Base-by-base conservation (phyloP, 2,888 invertebrate genomes). In the Cosmia trapezina region DNA sequence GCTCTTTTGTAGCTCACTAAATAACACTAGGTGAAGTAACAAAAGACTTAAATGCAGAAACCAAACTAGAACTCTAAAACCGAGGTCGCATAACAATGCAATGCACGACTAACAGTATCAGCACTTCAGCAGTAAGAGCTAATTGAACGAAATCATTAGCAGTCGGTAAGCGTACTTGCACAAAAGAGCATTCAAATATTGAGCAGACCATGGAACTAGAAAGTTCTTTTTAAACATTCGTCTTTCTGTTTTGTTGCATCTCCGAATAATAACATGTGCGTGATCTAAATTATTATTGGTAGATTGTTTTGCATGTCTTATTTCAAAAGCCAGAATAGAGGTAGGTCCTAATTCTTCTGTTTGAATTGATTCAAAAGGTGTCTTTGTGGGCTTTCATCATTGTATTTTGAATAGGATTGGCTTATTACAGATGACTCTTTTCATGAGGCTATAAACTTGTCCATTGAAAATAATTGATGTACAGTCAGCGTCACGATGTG, bases 181-280 rank as follows among this genome's bases (percentile, higher is more conserved):
- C 73, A 81, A 86, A 86, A 70, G 63, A 72, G 60, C 78, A 84
- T 86, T 78, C 70, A 75, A 80, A 76, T 75, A 65, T 66, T 56
- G 64, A 72, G 82, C 67, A 71, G 56, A 60, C 54, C 49, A 56
- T 49, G 61, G 22, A 73, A 37, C 63, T 82, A 80, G 87, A 85
- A 85, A 86, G 77, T 80, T 73, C 14, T 73, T 71, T 73, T 67
- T 53, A 45, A 60, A 66, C n/a, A 78, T 56, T 74, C 4, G 54
- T 76, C 11, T 70, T 57, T 64, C n/a, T 51, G 43, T 79, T 76
- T 59, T 45, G 67, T 78, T 76, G 66, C 72, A n/a, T n/a, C n/a
- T n/a, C n/a, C n/a, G n/a, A n/a, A n/a, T n/a, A n/a, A n/a, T n/a
- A n/a, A n/a, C n/a, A 76, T 7, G 41, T 82, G 12, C 59, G 81